Conservation (phyloP, 2,113 vertebrate species). For the Notothenia rossii region DNA sequence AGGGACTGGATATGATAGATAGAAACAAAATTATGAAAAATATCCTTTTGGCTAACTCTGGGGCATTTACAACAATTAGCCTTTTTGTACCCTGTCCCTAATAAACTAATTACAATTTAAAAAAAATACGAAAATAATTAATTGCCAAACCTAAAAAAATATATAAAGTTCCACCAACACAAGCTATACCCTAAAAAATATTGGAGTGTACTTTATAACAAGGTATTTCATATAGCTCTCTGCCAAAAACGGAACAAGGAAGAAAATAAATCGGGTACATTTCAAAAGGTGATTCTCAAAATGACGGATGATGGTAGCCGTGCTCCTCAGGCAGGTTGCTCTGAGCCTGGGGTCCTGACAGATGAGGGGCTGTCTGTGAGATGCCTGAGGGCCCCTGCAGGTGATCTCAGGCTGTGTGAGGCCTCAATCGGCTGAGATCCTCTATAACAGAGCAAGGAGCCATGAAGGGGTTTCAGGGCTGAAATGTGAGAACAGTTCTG, state of each 20-base stretch:
- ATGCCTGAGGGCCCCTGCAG: slow-evolving; percentile 37
- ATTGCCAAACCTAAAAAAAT: not conserved
- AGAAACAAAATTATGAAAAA: too few species aligned
- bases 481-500: slow-evolving; percentile 4
- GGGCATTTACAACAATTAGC: too few species aligned
- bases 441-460: slow-evolving; percentile 2
- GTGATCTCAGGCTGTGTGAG: slow-evolving; percentile 32
- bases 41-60: too few species aligned
- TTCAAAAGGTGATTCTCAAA: not conserved
- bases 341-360: slow-evolving; percentile 21
- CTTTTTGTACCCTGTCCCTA: too few species aligned
- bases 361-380: slow-evolving; percentile 8
- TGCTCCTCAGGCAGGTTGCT: slow-evolving; percentile 19
- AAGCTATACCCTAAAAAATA: too few species aligned
- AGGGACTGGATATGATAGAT: too few species aligned
- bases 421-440: slow-evolving; percentile 20
- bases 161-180: not conserved
- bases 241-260: not conserved
- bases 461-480: not conserved
- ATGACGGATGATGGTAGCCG: not conserved
- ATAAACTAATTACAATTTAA: too few species aligned
- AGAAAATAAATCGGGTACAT: not conserved
- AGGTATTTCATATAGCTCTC: not conserved
- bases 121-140: too few species aligned
- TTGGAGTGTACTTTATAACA: too few species aligned